Evolutionary conservation across 2,113 vertebrate genomes (phyloP), one percentile per base, ranked within the genome.

Genomic region (Hiodon tergisus): DNA sequence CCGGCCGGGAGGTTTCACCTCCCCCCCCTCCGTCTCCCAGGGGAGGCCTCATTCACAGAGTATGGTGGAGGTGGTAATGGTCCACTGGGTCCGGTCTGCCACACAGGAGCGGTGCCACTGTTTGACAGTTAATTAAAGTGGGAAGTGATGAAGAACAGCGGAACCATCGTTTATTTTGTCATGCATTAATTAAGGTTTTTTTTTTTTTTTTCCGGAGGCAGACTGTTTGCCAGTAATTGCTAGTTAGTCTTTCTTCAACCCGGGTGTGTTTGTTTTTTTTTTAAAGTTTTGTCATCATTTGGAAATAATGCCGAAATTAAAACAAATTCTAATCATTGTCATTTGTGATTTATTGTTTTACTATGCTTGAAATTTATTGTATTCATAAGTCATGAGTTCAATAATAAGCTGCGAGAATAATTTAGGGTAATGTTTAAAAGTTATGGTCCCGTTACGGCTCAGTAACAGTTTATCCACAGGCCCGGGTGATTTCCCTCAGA

Each of bases 131-230:
- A 67, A 59, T 78, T 75, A 73, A 69, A 77, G 53, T 3, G 8
- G 54, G 46, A 63, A 61, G 14, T 65, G 69, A 76, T 51, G 61
- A 63, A 50, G 4, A 61, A 72, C 72, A 8, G 62, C 14, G 16
- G 4, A 9, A 54, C 68, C 17, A 75, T 84, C 76, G 79, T 83
- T 83, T 78, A 73, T 69, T 9, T 66, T 77, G 78, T 79, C 74
- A 73, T 50, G 3, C 81, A 76, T 62, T 82, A 67, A 82, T 86
- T 76, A 82, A 78, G 70, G 31, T 31, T 31, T 31, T 31, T 31
- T 31, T 31, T 31, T 31, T 0, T 31, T 31, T 78, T 67, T 83
- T 81, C 77, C 61, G 78, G 80, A 67, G 71, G 78, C 75, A 79
- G 66, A 78, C 58, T n/a, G 47, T 6, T 31, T 70, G 62, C 72